phyloP scores from a whole-genome alignment of 2,113 vertebrate genomes.

The Xiphias gladius region DNA sequence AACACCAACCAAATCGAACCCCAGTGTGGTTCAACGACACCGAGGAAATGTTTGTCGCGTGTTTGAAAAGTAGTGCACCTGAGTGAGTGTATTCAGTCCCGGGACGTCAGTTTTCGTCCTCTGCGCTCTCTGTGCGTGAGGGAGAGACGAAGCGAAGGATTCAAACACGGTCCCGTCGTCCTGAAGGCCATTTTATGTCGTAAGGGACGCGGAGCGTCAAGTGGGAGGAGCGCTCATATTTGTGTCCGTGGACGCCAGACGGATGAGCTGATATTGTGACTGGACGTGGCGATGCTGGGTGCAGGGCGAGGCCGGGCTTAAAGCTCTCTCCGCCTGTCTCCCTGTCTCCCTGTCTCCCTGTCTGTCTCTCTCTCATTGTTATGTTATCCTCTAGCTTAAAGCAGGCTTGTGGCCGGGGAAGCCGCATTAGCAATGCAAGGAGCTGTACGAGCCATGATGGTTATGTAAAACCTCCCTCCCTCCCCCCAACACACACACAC shows the following conservation, averaged over 20 bases:
- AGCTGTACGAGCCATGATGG: constrained; percentile 70
- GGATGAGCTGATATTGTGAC: constrained; percentile 26
- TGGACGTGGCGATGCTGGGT: constrained; percentile 23
- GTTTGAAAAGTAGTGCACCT: too few relatives aligned
- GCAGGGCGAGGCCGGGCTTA: constrained; percentile 19
- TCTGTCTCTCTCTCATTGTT: constrained; percentile 71
- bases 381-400: constrained; percentile 79
- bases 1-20: too few relatives aligned
- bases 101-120: not conserved
- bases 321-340: not conserved
- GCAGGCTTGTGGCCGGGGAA: constrained; percentile 72
- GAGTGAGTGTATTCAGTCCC: not conserved
- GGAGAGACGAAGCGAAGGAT: not conserved
- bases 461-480: constrained; percentile 79
- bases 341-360: constrained; percentile 15
- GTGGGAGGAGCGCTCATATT: not conserved
- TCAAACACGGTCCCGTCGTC: not conserved
- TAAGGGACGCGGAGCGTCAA: not conserved
- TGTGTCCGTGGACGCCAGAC: constrained; percentile 25
- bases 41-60: too few relatives aligned
- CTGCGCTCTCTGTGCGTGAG: not conserved
- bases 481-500: constrained; percentile 37
- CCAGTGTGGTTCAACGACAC: too few relatives aligned
- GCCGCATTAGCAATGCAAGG: constrained; percentile 78
- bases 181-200: not conserved